phyloP scores from a whole-genome alignment of 2,888 invertebrate species.

The Xanthia togata region DNA sequence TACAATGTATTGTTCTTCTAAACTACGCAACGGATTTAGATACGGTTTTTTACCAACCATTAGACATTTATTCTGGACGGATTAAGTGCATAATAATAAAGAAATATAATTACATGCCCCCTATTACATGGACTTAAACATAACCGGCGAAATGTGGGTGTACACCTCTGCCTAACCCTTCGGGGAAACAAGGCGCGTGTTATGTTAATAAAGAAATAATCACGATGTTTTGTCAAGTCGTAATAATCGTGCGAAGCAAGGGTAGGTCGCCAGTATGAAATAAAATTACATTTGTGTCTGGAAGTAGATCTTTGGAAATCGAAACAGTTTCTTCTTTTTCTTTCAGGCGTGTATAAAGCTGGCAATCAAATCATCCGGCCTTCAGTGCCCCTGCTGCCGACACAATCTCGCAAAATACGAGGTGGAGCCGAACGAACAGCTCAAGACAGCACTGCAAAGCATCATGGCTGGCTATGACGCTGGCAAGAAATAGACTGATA shows the following conservation, averaged over 20 bases:
- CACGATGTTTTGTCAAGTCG: neutral
- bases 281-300: neutral
- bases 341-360: conserved; percentile 91
- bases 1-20: too few relatives aligned
- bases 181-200: too few relatives aligned
- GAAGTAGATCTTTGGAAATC: neutral
- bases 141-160: too few relatives aligned
- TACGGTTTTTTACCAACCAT: too few relatives aligned
- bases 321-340: neutral
- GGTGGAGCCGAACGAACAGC: conserved; percentile 89
- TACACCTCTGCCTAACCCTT: too few relatives aligned
- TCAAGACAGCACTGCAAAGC: conserved; percentile 89
- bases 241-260: neutral
- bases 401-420: conserved; percentile 90
- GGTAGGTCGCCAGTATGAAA: neutral
- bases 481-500: conserved; percentile 76
- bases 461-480: conserved; percentile 93
- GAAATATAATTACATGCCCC: too few relatives aligned
- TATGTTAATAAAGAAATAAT: too few relatives aligned
- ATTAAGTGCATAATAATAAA: neutral
- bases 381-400: conserved; percentile 93
- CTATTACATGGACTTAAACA: too few relatives aligned
- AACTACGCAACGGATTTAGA: too few relatives aligned
- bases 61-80: neutral
- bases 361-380: conserved; percentile 91